Conservation (phyloP, 2,888 invertebrate species). For the Therioaphis trifolii region DNA sequence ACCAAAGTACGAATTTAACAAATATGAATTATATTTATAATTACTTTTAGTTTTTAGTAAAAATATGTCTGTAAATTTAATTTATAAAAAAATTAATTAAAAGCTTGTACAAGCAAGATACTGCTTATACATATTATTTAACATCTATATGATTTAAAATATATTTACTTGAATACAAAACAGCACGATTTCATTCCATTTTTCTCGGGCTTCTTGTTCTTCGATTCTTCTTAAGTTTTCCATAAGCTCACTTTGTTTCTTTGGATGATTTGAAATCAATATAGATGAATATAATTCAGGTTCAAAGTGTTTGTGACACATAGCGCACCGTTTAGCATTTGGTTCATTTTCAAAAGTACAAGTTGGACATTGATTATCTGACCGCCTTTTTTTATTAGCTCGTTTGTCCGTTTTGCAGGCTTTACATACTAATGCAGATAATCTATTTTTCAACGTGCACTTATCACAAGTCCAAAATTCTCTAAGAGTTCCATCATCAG, state of each 20-base stretch:
- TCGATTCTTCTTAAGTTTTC: conserved; percentile 84
- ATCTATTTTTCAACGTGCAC: conserved; percentile 84
- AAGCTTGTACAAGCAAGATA: too few relatives aligned
- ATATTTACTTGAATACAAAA: conserved; percentile 82
- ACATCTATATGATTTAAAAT: background rate
- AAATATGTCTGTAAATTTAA: too few relatives aligned
- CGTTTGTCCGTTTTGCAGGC: conserved; percentile 77
- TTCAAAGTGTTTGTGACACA: conserved; percentile 73
- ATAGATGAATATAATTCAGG: conserved; percentile 60
- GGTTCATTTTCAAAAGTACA: conserved; percentile 84
- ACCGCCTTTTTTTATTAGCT: conserved; percentile 66
- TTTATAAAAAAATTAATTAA: too few relatives aligned
- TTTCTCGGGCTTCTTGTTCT: conserved; percentile 87
- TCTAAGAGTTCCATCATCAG: conserved; percentile 76
- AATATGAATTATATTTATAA: too few relatives aligned
- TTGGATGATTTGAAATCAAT: conserved; percentile 63
- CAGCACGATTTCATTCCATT: conserved; percentile 90
- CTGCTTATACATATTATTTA: too few relatives aligned
- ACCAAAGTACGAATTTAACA: too few relatives aligned
- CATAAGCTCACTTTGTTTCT: conserved; percentile 77
- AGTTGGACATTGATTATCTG: conserved; percentile 73
- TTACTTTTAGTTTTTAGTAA: too few relatives aligned
- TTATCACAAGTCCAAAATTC: conserved; percentile 84
- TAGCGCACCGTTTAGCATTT: conserved; percentile 76
- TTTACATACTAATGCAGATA: conserved; percentile 76